phyloP scores from a whole-genome alignment of 2,113 vertebrate species.

The Colistium nudipinnis region DNA sequence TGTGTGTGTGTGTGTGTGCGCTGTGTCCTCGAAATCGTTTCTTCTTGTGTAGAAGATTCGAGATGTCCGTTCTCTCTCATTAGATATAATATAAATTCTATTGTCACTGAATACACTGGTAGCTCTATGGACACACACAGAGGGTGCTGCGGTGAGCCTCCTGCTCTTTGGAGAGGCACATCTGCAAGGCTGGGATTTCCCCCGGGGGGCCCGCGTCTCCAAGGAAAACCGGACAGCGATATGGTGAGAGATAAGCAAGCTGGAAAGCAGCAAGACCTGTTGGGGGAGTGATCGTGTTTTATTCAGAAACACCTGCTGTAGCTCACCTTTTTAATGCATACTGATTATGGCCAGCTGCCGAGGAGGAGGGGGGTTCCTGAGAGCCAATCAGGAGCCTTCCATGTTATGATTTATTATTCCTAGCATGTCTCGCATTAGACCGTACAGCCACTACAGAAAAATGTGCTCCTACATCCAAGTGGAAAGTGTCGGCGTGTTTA shows the following conservation, averaged over 20 bases:
- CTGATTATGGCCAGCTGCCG: slow-evolving; percentile 39
- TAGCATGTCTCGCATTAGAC: not conserved
- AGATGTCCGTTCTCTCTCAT: too few species aligned
- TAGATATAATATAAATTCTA: slow-evolving; percentile 7
- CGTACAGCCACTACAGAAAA: not conserved
- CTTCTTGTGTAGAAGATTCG: not conserved
- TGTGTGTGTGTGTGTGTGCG: slow-evolving; percentile 10
- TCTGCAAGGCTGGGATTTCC: slow-evolving; percentile 59
- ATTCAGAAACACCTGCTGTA: slow-evolving; percentile 64
- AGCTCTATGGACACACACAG: slow-evolving; percentile 15
- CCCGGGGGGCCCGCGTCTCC: slow-evolving; percentile 15
- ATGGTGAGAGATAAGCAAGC: slow-evolving; percentile 43
- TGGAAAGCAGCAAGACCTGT: slow-evolving; percentile 9
- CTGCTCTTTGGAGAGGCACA: slow-evolving; percentile 37
- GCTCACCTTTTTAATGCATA: slow-evolving; percentile 55
- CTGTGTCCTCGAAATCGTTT: not conserved
- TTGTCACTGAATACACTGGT: not conserved
- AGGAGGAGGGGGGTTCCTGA: slow-evolving; percentile 9
- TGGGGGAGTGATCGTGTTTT: slow-evolving; percentile 49
- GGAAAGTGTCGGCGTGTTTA: not conserved
- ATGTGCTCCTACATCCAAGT: not conserved
- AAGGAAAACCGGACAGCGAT: slow-evolving; percentile 37
- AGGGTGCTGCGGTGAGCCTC: slow-evolving; percentile 14
- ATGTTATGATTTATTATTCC: slow-evolving; percentile 41
- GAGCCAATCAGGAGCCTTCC: slow-evolving; percentile 32